Conservation (phyloP, 2,113 vertebrate species). For the Pteropus alecto region DNA sequence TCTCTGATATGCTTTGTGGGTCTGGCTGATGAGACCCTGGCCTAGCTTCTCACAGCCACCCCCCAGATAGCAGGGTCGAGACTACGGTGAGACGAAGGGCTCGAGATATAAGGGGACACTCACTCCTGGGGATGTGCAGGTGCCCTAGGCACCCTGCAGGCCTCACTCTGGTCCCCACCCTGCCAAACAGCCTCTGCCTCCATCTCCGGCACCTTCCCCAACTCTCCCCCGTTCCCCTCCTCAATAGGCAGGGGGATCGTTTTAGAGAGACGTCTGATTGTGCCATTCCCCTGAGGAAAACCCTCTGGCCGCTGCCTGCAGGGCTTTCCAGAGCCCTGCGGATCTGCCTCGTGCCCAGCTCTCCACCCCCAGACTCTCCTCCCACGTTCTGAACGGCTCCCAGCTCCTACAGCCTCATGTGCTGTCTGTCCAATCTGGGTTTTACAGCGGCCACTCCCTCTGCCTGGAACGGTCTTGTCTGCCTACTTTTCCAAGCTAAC, state of each 20-base stretch:
- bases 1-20: background rate
- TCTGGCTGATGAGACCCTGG: background rate
- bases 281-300: background rate
- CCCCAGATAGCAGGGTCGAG: background rate
- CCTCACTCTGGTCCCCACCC: background rate
- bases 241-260: background rate
- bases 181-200: too few relatives aligned
- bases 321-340: background rate
- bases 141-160: too few relatives aligned
- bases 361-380: too few relatives aligned
- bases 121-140: accelerated
- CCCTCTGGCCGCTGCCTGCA: background rate
- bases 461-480: background rate
- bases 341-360: background rate
- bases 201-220: accelerated
- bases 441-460: background rate
- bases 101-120: background rate
- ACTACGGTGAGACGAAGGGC: background rate
- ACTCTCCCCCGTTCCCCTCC: background rate
- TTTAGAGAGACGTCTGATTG: background rate
- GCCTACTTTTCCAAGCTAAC: background rate
- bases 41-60: background rate
- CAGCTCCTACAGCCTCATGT: background rate
- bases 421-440: accelerated
- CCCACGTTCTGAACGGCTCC: background rate